Evolutionary conservation across 2,888 invertebrate species (phyloP).

Genomic region (Apeira syringaria): DNA sequence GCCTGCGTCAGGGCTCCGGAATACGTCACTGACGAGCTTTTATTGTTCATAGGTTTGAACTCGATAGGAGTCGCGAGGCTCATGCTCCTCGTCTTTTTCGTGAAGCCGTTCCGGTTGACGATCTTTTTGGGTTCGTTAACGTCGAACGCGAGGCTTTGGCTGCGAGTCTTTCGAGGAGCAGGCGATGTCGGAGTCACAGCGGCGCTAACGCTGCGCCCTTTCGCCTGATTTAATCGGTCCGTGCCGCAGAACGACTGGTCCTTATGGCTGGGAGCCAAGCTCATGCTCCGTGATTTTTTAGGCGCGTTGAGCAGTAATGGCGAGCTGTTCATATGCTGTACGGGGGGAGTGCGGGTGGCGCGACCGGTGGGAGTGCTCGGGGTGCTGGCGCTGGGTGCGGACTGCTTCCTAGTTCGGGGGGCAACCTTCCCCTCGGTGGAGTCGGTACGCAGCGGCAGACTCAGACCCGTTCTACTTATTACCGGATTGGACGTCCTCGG

Average conservation of each 20-base stretch:
- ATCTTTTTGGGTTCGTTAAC: constrained; percentile 55
- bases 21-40: constrained; percentile 51
- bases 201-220: constrained; percentile 46
- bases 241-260: constrained; percentile 60
- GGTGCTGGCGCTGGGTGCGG: constrained; percentile 70
- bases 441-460: constrained; percentile 57
- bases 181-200: constrained; percentile 54
- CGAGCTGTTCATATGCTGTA: constrained; percentile 55
- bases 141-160: constrained; percentile 71
- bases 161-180: constrained; percentile 49
- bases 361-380: constrained; percentile 58
- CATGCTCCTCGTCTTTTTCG: constrained; percentile 72
- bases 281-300: constrained; percentile 76
- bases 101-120: constrained; percentile 45
- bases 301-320: constrained; percentile 45
- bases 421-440: constrained; percentile 34
- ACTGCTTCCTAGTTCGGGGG: constrained; percentile 62
- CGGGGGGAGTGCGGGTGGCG: constrained; percentile 56
- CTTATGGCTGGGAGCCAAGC: constrained; percentile 51
- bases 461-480: constrained; percentile 46
- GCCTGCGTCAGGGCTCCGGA: constrained; percentile 68
- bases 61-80: constrained; percentile 59
- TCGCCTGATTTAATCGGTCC: constrained; percentile 54
- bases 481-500: constrained; percentile 54
- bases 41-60: constrained; percentile 51